Evolutionary conservation across 2,113 vertebrate species (phyloP), one percentile per base, ranked within the genome.

Genomic region (Nymphicus hollandicus): DNA sequence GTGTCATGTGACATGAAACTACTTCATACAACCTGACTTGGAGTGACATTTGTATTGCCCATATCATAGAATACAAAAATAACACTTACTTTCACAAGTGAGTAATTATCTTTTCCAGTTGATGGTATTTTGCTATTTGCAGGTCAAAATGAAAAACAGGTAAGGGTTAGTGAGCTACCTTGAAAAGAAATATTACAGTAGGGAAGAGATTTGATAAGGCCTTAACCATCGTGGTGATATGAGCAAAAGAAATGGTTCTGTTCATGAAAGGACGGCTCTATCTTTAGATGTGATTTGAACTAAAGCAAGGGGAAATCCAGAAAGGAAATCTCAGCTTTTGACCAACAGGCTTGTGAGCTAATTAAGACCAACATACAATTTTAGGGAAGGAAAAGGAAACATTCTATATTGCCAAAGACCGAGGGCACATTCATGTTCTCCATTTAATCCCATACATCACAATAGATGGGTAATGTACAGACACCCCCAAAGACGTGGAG

Each of bases 71-170:
- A 96, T 79, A 93, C 88, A 93, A 91, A 96, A 97, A 91, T 93
- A 96, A 95, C 89, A 95, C 95, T 96, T 96, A 91, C 88, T 95
- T 97, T 97, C 97, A 97, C 97, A 97, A 97, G 96, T 96, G 89
- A 96, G 89, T 97, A 97, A 98, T 98, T 98, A 98, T 97, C 91
- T 97, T 92, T 97, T 93, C 95, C 82, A 86, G 93, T 82, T 97
- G 96, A 97, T 95, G 94, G 50, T 93, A 95, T 97, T 97, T 98
- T 96, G 96, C 93, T 97, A 93, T 98, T 98, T 97, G 83, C 82
- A 93, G 97, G 95, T 97, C 96, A 93, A 97, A 97, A 97, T 94
- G 95, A 88, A 96, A 98, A 97, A 83, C 90, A 97, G 96, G 93
- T 97, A 96, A 91, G 66, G 86, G 96, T 93, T 97, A 96, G 87